phyloP scores from a whole-genome alignment of 35 echinoderm and acorn worm species.

The Eucidaris tribuloides region DNA sequence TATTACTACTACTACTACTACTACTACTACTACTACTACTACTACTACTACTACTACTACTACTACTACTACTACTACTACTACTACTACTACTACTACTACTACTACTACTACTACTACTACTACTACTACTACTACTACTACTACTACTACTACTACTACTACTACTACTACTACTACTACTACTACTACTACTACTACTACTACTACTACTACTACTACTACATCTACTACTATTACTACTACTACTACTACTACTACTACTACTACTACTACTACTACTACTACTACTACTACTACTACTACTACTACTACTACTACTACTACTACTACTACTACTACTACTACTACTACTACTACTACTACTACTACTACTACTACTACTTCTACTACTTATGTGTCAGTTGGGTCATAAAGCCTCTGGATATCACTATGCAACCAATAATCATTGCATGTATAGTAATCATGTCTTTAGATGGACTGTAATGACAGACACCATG shows the following conservation, averaged over 20 bases:
- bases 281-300: slow-evolving; percentile 9
- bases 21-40: background rate
- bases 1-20: background rate
- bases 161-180: background rate
- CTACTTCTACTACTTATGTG: too few relatives aligned
- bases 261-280: slow-evolving; percentile 20
- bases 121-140: slow-evolving; percentile 28
- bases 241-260: too few relatives aligned
- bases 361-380: slow-evolving; percentile 1
- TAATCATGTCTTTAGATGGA: too few relatives aligned
- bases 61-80: background rate
- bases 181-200: background rate
- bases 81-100: background rate
- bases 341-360: background rate
- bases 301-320: background rate
- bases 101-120: slow-evolving; percentile 5
- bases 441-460: too few relatives aligned
- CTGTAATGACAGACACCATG: too few relatives aligned
- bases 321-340: background rate
- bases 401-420: too few relatives aligned
- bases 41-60: background rate
- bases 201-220: background rate
- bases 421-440: too few relatives aligned
- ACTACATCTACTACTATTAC: background rate
- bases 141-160: slow-evolving; percentile 7